A percentile compares a stretch with the other conserved stretches of the same genome.
These are phyloP conservation scores for Sicus ferrugineus DNA, from an alignment of 2,888 invertebrate species.

Conservation along the genomic window DNA sequence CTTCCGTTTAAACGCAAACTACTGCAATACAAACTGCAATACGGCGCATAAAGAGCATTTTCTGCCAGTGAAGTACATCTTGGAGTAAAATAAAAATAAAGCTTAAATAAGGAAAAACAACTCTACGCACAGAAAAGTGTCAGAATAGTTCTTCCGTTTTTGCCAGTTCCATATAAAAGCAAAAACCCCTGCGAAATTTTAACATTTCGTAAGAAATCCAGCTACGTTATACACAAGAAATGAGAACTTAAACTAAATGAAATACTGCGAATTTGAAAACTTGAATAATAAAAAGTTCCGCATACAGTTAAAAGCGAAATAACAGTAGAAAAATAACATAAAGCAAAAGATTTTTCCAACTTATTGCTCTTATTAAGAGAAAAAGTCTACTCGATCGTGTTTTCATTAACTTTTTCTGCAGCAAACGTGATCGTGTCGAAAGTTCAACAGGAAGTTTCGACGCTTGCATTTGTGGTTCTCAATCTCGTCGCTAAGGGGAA, in stretches of 20 bases:
- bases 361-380: too few species aligned
- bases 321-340: neutral
- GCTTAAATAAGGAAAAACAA: neutral
- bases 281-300: neutral
- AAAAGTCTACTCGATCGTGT: neutral
- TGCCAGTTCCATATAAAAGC: constrained; percentile 21
- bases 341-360: too few species aligned
- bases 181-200: constrained; percentile 14
- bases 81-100: constrained; percentile 18
- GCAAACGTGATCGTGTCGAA: constrained; percentile 21
- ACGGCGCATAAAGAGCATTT: constrained; percentile 20
- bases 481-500: too few species aligned
- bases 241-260: neutral
- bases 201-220: constrained; percentile 15
- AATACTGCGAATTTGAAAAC: neutral
- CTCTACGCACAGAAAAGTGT: neutral
- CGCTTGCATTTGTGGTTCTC: neutral
- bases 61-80: too few species aligned
- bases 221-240: neutral
- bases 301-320: neutral
- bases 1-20: constrained; percentile 15
- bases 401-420: neutral
- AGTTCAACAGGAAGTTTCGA: constrained; percentile 14
- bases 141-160: constrained; percentile 8
- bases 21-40: constrained; percentile 5